Evolutionary conservation across 2,113 vertebrate species (phyloP), one percentile per base, ranked within the genome.

Genomic region (Eira barbara): DNA sequence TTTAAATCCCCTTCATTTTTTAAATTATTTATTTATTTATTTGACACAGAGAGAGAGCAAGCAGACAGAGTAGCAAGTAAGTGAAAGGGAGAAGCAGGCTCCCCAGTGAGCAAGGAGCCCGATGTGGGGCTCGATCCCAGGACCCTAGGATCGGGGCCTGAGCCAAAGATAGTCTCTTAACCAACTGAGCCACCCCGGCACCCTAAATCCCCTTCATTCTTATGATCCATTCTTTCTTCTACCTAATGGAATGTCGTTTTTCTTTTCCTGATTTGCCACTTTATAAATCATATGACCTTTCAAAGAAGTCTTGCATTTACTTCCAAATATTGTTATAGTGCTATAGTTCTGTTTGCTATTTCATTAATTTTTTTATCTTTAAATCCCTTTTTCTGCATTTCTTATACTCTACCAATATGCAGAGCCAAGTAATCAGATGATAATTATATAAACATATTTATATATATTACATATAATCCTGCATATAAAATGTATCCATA

Each of bases 341-440:
- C 18, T 89, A 57, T 2, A 92, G 71, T 74, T 90, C 21, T 84
- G 11, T 65, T 89, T 81, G 82, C 14, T 29, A 84, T 88, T 69
- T 93, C 57, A 87, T 91, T 88, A 25, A 86, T 82, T 80, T 94
- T 88, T 84, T 94, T 57, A 31, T 52, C 63, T 89, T 88, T 84
- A 63, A 95, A 85, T 90, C 2, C 5, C 1, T 31, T 76, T 93
- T 73, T 81, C 95, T 95, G 45, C 29, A 78, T 88, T 96, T 65
- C 23, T 63, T 73, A 67, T 31, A 80, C 12, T 82, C 80, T 88
- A 84, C 39, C 45, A 67, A 87, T 67, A 71, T 95, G n/a, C 55
- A 92, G 59, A 97, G 27, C 36, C 81, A 93, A 86, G 3, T 29
- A 7, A 25, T 89, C 84, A 90, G 12, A 52, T 49, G n/a, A 57